A percentile compares a stretch with the other conserved stretches of the same genome.
phyloP scores from a whole-genome alignment of 2,797 vertebrate species.

The Diplodus sargus region DNA sequence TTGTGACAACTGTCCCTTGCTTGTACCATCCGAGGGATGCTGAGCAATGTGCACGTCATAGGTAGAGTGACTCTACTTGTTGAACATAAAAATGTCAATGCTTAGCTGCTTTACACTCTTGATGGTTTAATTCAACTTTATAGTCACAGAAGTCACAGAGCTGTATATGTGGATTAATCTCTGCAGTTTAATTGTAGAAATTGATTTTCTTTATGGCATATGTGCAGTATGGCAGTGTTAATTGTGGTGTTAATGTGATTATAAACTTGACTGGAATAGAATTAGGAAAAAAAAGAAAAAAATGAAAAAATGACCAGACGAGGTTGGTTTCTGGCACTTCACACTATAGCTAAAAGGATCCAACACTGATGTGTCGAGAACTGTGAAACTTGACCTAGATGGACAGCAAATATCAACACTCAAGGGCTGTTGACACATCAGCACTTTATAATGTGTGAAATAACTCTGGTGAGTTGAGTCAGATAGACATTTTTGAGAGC shows the following conservation, averaged over 20 bases:
- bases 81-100: slow-evolving; percentile 46
- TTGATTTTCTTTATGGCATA: slow-evolving; percentile 17
- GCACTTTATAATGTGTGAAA: slow-evolving; percentile 58
- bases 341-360: slow-evolving; percentile 26
- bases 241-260: slow-evolving; percentile 34
- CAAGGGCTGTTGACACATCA: slow-evolving; percentile 29
- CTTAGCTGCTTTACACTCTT: slow-evolving; percentile 1
- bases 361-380: slow-evolving; percentile 33
- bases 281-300: slow-evolving; percentile 30
- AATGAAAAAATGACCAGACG: neutral
- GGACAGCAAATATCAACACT: slow-evolving; percentile 54
- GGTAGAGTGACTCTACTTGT: neutral
- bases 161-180: neutral
- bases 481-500: neutral
- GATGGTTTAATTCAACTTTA: slow-evolving; percentile 31
- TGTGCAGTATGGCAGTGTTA: slow-evolving; percentile 11
- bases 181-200: neutral
- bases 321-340: slow-evolving; percentile 32
- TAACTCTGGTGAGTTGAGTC: slow-evolving; percentile 35
- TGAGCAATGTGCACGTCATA: neutral
- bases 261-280: neutral
- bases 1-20: slow-evolving; percentile 30
- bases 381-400: slow-evolving; percentile 59
- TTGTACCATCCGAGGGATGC: slow-evolving; percentile 14
- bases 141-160: neutral